phyloP scores from a whole-genome alignment of 2,797 vertebrate species.

The Oceanodroma leucorhoa region DNA sequence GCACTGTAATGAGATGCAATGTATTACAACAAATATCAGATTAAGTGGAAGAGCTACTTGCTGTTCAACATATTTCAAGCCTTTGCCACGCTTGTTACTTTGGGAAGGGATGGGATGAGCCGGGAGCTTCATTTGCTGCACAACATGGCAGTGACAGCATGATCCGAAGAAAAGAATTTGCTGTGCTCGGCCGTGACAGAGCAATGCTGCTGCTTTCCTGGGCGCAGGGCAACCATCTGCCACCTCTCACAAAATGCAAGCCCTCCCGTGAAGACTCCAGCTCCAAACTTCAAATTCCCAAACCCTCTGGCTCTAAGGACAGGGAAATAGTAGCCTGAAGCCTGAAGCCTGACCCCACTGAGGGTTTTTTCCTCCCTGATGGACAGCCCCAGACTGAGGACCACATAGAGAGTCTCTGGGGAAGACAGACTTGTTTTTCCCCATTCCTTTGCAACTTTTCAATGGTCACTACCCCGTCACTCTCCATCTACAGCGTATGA shows the following conservation, averaged over 20 bases:
- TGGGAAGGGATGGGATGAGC: neutral
- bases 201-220: neutral
- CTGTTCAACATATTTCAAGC: neutral
- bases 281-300: neutral
- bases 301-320: neutral
- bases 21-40: neutral
- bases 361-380: neutral
- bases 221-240: neutral
- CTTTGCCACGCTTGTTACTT: neutral
- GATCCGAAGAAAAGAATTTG: neutral
- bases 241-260: neutral
- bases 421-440: neutral
- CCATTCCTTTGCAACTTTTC: neutral
- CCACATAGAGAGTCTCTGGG: neutral
- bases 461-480: fast-evolving
- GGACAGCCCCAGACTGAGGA: neutral
- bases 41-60: neutral
- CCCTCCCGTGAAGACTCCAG: neutral
- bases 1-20: no score
- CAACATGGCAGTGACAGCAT: fast-evolving
- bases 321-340: neutral
- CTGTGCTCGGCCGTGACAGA: neutral
- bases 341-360: neutral
- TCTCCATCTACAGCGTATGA: neutral
- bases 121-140: neutral